Evolutionary conservation across 2,888 invertebrate genomes (phyloP), one percentile per base, ranked within the genome.

Genomic region (Mythimna ferrago): DNA sequence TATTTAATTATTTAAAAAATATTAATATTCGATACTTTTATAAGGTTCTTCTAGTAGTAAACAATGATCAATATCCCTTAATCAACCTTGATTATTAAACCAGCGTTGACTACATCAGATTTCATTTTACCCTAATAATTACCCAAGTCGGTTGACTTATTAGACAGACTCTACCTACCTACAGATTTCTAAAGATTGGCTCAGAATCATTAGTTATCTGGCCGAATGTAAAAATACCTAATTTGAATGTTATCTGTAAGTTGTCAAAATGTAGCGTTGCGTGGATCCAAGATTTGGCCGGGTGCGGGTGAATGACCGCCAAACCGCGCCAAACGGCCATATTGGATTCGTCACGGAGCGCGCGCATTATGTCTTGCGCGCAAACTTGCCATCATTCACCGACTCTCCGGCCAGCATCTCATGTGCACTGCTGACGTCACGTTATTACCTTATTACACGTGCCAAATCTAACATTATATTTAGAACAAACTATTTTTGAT

Each of bases 261-360:
- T 89, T 91, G 88, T 89, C 88, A 90, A 91, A 92, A 92, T 89
- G 89, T 91, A 91, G 87, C 87, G 87, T 86, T 91, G 89, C 91
- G 86, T 88, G 90, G 89, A 87, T 89, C 87, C 88, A 89, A 91
- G 89, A 90, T 92, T 89, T 89, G 89, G 87, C 89, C 90, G 93
- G 92, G 92, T 91, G 92, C 91, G 88, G 95, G 95, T 96, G 90
- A 94, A 92, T 82, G 95, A 95, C 95, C 96, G 91, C 94, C 95
- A 94, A 95, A 95, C 94, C 93, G 92, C 94, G 94, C 92, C 91
- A 93, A 93, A 89, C 93, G 93, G 92, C 96, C 95, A 95, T 95
- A 89, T 95, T 95, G 93, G 91, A 93, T 93, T 92, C 95, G 96
- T 96, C 95, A 96, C 94, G 96, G 93, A 91, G 89, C 90, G 91